phyloP scores from a whole-genome alignment of 1,140 invertebrate species.

The Bombus soroeensis region DNA sequence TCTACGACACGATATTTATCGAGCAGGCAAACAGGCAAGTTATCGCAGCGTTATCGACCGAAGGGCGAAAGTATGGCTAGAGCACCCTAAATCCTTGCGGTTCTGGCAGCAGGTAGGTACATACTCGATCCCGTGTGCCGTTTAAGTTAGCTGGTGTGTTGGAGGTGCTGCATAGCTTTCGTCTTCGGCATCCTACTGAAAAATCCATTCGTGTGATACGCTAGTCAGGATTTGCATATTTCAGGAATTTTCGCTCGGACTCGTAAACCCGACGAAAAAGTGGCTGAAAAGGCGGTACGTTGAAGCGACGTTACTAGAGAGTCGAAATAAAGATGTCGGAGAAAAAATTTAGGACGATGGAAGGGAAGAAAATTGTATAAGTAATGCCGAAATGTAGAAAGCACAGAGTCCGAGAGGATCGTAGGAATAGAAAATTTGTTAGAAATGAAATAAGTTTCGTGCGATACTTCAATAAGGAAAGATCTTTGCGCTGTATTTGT shows the following conservation, averaged over 20 bases:
- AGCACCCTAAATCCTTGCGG: slow-evolving; percentile 34
- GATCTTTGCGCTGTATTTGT: not conserved
- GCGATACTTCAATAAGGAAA: not conserved
- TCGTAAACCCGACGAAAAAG: not conserved
- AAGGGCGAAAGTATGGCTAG: slow-evolving; percentile 26
- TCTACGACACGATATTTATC: not conserved
- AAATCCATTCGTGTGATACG: not conserved
- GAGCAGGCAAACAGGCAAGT: slow-evolving; percentile 4
- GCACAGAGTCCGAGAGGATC: too few species aligned
- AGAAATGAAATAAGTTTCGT: not conserved
- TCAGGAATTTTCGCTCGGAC: not conserved
- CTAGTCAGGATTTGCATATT: slow-evolving; percentile 5
- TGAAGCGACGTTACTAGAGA: not conserved
- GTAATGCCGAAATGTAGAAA: too few species aligned
- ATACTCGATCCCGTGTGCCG: not conserved
- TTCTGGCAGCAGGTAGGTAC: not conserved
- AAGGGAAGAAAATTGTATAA: too few species aligned
- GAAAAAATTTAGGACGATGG: not conserved
- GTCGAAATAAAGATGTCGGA: not conserved
- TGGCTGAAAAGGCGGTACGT: not conserved
- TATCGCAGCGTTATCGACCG: slow-evolving; percentile 27
- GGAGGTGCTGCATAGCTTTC: not conserved
- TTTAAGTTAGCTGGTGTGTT: slow-evolving; percentile 10
- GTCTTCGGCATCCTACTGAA: not conserved
- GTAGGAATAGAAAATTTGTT: too few species aligned